A percentile compares a stretch with the other conserved stretches of the same genome.
These are phyloP conservation scores for Drosophila ercepeae DNA, from an alignment of 1,140 invertebrate species.

Conservation along the genomic window DNA sequence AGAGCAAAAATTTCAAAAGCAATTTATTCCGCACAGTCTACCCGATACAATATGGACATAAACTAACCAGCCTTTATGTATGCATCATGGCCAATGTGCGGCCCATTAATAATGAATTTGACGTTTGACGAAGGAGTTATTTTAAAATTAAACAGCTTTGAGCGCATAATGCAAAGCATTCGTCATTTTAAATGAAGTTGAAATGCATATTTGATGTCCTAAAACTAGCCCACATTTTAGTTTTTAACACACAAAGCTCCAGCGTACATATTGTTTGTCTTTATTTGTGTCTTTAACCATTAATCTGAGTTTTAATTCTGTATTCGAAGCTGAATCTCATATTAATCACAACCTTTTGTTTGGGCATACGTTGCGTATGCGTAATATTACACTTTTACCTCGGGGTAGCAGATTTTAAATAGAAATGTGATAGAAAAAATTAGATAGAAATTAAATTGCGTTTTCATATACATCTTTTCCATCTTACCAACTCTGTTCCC, in stretches of 20 bases:
- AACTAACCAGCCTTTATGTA: conserved; percentile 46
- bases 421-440: too few species aligned
- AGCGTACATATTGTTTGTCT: background rate
- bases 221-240: background rate
- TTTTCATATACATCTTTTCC: too few species aligned
- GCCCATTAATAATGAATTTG: conserved; percentile 34
- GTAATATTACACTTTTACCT: too few species aligned
- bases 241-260: background rate
- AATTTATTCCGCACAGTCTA: conserved; percentile 49
- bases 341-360: too few species aligned
- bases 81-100: conserved; percentile 1
- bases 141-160: background rate
- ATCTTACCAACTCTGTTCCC: too few species aligned
- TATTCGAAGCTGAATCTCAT: too few species aligned
- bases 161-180: background rate
- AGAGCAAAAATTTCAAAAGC: conserved; percentile 52
- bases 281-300: too few species aligned
- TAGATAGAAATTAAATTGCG: too few species aligned
- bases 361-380: too few species aligned
- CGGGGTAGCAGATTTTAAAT: too few species aligned
- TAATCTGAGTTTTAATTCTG: too few species aligned
- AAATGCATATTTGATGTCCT: background rate
- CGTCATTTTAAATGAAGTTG: background rate
- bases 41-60: conserved; percentile 44
- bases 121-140: conserved; percentile 5